Base-by-base conservation (phyloP, 2,113 vertebrate species). In the Gila orcuttii region DNA sequence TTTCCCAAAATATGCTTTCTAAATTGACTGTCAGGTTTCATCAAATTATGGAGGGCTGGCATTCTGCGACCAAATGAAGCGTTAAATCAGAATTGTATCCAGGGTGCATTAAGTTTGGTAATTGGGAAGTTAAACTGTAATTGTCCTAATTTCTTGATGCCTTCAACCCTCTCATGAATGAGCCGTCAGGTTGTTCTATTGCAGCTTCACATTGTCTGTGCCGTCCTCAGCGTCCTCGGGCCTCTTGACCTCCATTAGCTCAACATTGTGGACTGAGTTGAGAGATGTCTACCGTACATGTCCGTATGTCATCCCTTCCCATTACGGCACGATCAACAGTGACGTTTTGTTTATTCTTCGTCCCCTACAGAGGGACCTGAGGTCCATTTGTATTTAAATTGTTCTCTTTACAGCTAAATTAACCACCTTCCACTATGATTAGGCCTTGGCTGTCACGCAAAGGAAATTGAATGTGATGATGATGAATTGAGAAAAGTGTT, bases 1-100 rank as follows among this genome's bases (percentile, higher is more conserved):
- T 92, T 93, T 93, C 84, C 91, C 28, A 93, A 94, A 95, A 93
- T 94, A 93, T 93, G 93, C 90, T 94, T 91, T 86, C 92, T 93
- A 93, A 95, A 95, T 93, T 92, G 94, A 91, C 93, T 94, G 92
- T 93, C 93, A 95, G 89, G 88, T 93, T 93, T 94, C 89, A 94
- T 94, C 90, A 93, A 93, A 93, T 92, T 86, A 91, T 87, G 62
- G 88, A 82, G 84, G 86, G 75, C 57, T 88, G 91, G 89, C 89
- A 90, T 93, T 92, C 90, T 89, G 77, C 79, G 84, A 90, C 87
- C 88, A 94, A 95, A 95, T 83, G 84, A 93, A 93, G 89, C 92
- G 68, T 94, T 94, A 93, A 93, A 94, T 94, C 90, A 89, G 90
- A 93, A 93, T 92, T 92, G 91, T 90, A 89, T 88, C 90, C 88